A percentile compares a stretch with the other conserved stretches of the same genome.
phyloP scores from a whole-genome alignment of 2,888 invertebrate genomes.

The Cephonodes hylas region DNA sequence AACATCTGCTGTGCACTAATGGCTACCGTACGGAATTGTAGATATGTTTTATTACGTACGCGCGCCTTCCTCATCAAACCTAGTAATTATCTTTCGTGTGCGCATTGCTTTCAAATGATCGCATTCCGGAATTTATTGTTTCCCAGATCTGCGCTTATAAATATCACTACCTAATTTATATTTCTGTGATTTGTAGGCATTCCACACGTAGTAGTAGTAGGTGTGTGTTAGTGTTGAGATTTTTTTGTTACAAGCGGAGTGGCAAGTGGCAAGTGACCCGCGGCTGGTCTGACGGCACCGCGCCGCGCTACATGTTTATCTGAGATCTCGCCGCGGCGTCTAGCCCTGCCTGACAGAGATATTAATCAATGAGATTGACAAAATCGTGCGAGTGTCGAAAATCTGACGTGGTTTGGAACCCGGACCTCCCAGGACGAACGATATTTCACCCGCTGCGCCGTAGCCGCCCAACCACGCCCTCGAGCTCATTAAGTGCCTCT shows the following conservation, averaged over 20 bases:
- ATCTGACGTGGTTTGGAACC: slow-evolving; percentile 59
- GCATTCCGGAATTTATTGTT: slow-evolving; percentile 47
- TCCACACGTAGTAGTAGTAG: too few relatives aligned
- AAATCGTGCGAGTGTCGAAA: slow-evolving; percentile 79
- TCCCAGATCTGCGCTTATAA: neutral
- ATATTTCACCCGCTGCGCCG: slow-evolving; percentile 69
- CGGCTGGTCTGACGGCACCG: slow-evolving; percentile 34
- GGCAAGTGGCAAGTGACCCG: slow-evolving; percentile 32
- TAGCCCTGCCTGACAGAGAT: slow-evolving; percentile 50
- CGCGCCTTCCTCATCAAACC: slow-evolving; percentile 43
- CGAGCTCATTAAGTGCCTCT: slow-evolving; percentile 72
- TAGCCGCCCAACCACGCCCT: slow-evolving; percentile 66
- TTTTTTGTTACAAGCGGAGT: slow-evolving; percentile 33
- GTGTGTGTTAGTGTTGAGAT: too few relatives aligned
- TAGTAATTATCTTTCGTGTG: slow-evolving; percentile 56
- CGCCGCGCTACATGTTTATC: slow-evolving; percentile 48
- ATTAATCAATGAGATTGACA: slow-evolving; percentile 75
- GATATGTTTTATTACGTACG: slow-evolving; percentile 64
- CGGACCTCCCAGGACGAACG: slow-evolving; percentile 75
- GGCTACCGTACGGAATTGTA: slow-evolving; percentile 53
- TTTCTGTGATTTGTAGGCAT: slow-evolving; percentile 13
- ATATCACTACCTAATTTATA: neutral
- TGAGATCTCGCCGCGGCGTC: slow-evolving; percentile 50
- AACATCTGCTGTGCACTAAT: slow-evolving; percentile 71
- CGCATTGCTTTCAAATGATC: slow-evolving; percentile 4